These are phyloP conservation scores for Meloidogyne chitwoodi DNA, from an alignment of 1,140 invertebrate genomes.

Conservation along the genomic window DNA sequence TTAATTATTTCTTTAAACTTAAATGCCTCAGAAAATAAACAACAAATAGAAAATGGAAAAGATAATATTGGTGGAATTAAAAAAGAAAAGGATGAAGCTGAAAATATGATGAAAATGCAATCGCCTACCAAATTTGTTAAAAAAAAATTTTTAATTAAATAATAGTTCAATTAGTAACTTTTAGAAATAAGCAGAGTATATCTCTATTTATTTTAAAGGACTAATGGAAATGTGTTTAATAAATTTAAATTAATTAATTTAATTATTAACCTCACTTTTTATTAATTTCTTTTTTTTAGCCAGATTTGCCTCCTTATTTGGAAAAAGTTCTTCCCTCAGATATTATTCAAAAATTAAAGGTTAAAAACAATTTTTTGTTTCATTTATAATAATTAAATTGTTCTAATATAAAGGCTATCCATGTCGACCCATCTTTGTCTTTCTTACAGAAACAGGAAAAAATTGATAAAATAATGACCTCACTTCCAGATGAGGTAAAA, in stretches of 20 bases:
- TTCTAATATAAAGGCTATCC: slow-evolving; percentile 24
- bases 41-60: neutral
- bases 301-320: slow-evolving; percentile 40
- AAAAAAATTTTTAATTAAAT: neutral
- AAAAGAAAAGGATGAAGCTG: neutral
- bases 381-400: no score
- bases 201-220: neutral
- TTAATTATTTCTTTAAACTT: neutral
- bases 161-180: neutral
- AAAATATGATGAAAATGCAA: neutral
- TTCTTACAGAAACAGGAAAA: slow-evolving; percentile 47
- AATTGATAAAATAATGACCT: slow-evolving; percentile 47
- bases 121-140: neutral
- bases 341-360: slow-evolving; percentile 35
- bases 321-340: slow-evolving; percentile 44
- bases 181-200: neutral
- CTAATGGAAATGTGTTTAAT: no score
- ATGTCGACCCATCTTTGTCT: slow-evolving; percentile 29
- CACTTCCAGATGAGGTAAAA: slow-evolving; percentile 32
- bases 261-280: no score
- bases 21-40: neutral
- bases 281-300: slow-evolving; percentile 21
- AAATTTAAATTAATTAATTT: no score
- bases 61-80: neutral
- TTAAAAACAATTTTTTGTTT: neutral